Evolutionary conservation across 92 coral and sea anemone genomes (phyloP).

Genomic region (Epizoanthus rinbou): DNA sequence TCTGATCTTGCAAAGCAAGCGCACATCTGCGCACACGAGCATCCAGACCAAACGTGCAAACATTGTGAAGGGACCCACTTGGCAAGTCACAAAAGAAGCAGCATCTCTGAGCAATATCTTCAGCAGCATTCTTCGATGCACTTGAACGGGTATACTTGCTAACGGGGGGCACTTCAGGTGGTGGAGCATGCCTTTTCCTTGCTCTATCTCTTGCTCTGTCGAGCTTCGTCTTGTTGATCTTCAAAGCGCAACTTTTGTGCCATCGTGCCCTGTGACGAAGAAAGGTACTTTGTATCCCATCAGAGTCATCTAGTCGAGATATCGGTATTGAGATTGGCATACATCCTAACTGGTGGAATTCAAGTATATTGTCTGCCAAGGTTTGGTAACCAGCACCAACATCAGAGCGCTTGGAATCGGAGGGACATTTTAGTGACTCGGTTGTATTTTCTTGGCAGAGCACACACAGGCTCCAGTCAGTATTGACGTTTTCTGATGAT

Average conservation of each 20-base stretch:
- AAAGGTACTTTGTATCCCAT: slow-evolving; percentile 46
- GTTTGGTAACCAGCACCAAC: slow-evolving; percentile 56
- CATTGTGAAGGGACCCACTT: slow-evolving; percentile 49
- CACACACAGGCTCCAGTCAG: slow-evolving; percentile 51
- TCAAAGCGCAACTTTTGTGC: slow-evolving; percentile 51
- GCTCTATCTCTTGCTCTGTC: not conserved
- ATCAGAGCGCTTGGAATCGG: slow-evolving; percentile 41
- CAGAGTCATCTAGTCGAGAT: slow-evolving; percentile 34
- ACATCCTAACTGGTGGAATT: slow-evolving; percentile 40
- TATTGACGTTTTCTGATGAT: not conserved
- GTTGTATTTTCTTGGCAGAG: slow-evolving; percentile 36
- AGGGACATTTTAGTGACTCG: slow-evolving; percentile 44
- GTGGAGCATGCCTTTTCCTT: slow-evolving; percentile 34
- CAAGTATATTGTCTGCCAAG: slow-evolving; percentile 35
- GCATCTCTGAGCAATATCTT: not conserved
- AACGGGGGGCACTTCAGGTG: not conserved
- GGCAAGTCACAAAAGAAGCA: slow-evolving; percentile 60
- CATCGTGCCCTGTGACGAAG: slow-evolving; percentile 37
- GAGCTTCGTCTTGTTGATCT: slow-evolving; percentile 45
- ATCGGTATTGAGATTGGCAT: slow-evolving; percentile 43
- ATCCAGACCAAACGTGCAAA: slow-evolving; percentile 55
- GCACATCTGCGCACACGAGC: slow-evolving; percentile 54
- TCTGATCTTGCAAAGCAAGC: slow-evolving; percentile 53
- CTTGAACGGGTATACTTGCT: slow-evolving; percentile 34
- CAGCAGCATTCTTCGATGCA: not conserved